These are phyloP conservation scores for Cottoperca gobio DNA, from an alignment of 2,797 vertebrate genomes.

Conservation along the genomic window DNA sequence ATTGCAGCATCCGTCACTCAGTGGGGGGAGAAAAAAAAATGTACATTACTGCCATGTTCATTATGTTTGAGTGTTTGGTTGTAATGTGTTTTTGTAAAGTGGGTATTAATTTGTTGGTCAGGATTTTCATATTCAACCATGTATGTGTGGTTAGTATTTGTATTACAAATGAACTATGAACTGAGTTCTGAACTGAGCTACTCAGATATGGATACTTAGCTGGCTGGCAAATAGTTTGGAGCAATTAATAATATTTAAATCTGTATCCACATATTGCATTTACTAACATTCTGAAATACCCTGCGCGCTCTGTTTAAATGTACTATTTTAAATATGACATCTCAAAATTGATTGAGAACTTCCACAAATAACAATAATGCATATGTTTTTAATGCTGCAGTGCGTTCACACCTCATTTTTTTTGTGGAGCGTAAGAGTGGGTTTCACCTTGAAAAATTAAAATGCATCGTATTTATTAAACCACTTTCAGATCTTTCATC, in stretches of 20 bases:
- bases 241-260: constrained; percentile 17
- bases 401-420: too few species aligned
- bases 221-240: constrained; percentile 23
- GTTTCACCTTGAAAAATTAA: not conserved
- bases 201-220: constrained; percentile 24
- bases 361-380: not conserved
- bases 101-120: constrained; percentile 68
- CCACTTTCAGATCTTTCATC: not conserved
- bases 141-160: constrained; percentile 43
- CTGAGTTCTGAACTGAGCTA: constrained; percentile 7
- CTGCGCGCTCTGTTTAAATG: not conserved
- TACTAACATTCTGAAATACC: not conserved
- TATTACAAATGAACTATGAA: constrained; percentile 23
- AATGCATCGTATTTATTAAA: constrained; percentile 6
- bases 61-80: constrained; percentile 82
- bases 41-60: constrained; percentile 77
- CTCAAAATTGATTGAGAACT: not conserved
- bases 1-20: constrained; percentile 74
- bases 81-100: constrained; percentile 79
- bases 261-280: not conserved
- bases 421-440: too few species aligned
- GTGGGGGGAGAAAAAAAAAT: constrained; percentile 54
- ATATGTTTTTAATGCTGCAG: not conserved
- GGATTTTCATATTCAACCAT: constrained; percentile 50
- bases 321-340: constrained; percentile 2